Evolutionary conservation across 2,797 vertebrate species (phyloP).

Genomic region (Coendou prehensilis): DNA sequence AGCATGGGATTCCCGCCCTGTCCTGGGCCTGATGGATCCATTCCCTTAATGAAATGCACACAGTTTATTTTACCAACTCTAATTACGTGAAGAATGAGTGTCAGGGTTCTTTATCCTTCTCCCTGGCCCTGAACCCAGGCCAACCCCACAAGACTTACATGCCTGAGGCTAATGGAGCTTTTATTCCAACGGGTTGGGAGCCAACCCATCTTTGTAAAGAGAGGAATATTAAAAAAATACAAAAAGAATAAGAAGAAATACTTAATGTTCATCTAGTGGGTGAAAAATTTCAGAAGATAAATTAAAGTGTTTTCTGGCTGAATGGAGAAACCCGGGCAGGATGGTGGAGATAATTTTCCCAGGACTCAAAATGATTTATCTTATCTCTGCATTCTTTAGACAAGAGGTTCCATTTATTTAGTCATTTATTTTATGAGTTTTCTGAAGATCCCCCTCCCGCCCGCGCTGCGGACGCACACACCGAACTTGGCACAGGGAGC

Average conservation of each 20-base stretch:
- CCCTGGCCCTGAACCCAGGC: conserved; percentile 82
- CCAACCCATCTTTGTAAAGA: conserved; percentile 85
- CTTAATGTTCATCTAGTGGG: conserved; percentile 70
- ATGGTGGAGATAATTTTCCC: conserved; percentile 82
- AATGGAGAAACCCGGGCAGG: conserved; percentile 71
- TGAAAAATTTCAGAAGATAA: conserved; percentile 85
- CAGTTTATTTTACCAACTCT: conserved; percentile 88
- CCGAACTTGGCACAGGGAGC: background rate
- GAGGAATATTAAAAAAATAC: conserved; percentile 82
- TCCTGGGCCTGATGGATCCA: conserved; percentile 82
- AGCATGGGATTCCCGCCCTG: conserved; percentile 78
- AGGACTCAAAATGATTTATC: conserved; percentile 84
- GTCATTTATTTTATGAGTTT: conserved; percentile 85
- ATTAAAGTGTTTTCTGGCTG: conserved; percentile 86
- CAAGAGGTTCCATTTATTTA: conserved; percentile 83
- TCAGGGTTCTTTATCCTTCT: conserved; percentile 85
- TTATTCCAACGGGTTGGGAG: conserved; percentile 85
- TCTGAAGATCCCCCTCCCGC: background rate
- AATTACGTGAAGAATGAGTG: conserved; percentile 86
- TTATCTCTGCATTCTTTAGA: conserved; percentile 83
- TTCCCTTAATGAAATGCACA: conserved; percentile 88
- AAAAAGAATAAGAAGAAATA: conserved; percentile 74
- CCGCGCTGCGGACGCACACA: background rate
- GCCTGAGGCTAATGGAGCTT: conserved; percentile 85
- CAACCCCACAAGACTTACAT: conserved; percentile 79